Percentiles rank a stretch among this genome's conserved stretches.
These are phyloP conservation scores for Sebastes hubbsi DNA, from an alignment of 2,797 vertebrate genomes.

Conservation along the genomic window DNA sequence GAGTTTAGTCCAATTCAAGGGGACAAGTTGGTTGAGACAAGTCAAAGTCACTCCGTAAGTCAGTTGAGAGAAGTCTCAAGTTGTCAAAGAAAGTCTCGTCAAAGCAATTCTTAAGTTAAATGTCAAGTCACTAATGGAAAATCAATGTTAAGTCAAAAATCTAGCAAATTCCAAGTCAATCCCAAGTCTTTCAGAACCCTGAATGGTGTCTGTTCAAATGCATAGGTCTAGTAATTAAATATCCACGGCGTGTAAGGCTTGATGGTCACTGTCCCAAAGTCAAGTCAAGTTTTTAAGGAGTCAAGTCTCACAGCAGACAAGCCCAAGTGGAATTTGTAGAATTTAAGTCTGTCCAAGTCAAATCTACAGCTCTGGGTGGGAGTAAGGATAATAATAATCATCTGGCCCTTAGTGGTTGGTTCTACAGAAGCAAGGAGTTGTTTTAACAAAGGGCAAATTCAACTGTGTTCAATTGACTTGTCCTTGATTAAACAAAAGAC, in stretches of 20 bases:
- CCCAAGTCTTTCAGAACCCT: not conserved
- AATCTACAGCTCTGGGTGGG: not conserved
- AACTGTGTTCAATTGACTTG: not conserved
- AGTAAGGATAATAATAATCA: not conserved
- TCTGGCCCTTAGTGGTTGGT: not conserved
- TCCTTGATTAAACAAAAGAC: not conserved
- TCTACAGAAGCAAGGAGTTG: not conserved
- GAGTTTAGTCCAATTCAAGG: not conserved
- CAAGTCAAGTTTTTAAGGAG: not conserved
- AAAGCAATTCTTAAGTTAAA: not conserved
- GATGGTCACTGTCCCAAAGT: not conserved
- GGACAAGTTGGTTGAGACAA: not conserved
- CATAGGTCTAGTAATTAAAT: not conserved
- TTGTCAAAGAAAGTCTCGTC: not conserved
- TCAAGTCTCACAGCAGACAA: not conserved
- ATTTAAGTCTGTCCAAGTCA: not conserved
- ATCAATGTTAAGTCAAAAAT: not conserved
- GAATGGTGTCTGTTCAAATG: not conserved
- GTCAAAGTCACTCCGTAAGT: not conserved
- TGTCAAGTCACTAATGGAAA: not conserved
- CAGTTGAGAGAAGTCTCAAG: not conserved
- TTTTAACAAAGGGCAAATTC: not conserved
- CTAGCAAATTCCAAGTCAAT: not conserved
- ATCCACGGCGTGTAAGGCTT: not conserved
- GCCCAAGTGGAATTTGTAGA: not conserved